Evolutionary conservation across 1,140 invertebrate genomes (phyloP).

Genomic region (Amphibalanus amphitrite): DNA sequence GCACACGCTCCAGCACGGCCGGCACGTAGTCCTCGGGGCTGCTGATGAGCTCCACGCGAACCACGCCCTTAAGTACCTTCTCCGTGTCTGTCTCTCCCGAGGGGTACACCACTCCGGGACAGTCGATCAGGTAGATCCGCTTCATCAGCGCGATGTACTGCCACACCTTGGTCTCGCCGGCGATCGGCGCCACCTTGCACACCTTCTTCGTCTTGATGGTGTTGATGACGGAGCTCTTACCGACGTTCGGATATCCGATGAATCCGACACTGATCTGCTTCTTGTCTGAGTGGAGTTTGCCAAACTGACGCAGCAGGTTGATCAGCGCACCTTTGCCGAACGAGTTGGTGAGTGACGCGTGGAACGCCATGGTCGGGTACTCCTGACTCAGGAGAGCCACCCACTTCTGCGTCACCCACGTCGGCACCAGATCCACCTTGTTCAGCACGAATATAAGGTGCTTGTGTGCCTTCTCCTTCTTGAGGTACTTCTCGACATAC

Average conservation of each 20-base stretch:
- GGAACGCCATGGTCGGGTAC: slow-evolving; percentile 95
- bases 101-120: slow-evolving; percentile 95
- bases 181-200: slow-evolving; percentile 96
- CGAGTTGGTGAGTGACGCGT: slow-evolving; percentile 91
- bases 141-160: slow-evolving; percentile 98
- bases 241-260: slow-evolving; percentile 98
- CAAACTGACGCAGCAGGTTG: slow-evolving; percentile 87
- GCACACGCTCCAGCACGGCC: slow-evolving; percentile 68
- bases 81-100: slow-evolving; percentile 67
- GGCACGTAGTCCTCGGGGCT: slow-evolving; percentile 89
- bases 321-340: slow-evolving; percentile 98
- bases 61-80: slow-evolving; percentile 67
- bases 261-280: slow-evolving; percentile 98
- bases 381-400: slow-evolving; percentile 57
- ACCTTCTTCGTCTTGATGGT: slow-evolving; percentile 39
- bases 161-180: slow-evolving; percentile 99
- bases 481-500: slow-evolving; percentile 75
- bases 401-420: slow-evolving; percentile 95
- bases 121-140: slow-evolving; percentile 95
- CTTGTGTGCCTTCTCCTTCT: slow-evolving; percentile 82
- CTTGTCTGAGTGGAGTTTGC: slow-evolving; percentile 85
- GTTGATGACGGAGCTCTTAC: slow-evolving; percentile 97
- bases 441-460: slow-evolving; percentile 89
- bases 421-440: slow-evolving; percentile 80
- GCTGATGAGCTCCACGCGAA: slow-evolving; percentile 85